These are phyloP conservation scores for Spisula solida DNA, from an alignment of 2,888 invertebrate genomes.

Conservation along the genomic window DNA sequence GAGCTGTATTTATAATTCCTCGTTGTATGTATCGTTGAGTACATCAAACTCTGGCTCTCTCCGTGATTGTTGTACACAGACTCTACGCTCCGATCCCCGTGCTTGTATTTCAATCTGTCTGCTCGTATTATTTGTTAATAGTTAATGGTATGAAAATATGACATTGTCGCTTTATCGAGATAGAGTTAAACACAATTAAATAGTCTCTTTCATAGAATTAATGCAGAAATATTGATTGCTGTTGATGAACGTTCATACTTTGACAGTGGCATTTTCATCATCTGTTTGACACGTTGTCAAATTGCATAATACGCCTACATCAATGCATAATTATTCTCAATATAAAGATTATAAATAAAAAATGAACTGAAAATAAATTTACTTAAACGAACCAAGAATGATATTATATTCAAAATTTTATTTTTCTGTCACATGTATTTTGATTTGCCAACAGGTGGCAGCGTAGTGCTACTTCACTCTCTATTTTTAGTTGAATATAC, in stretches of 20 bases:
- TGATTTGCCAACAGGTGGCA: too few species aligned
- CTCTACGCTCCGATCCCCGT: background rate
- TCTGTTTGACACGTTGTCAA: too few species aligned
- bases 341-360: too few species aligned
- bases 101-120: too few species aligned
- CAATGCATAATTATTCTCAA: too few species aligned
- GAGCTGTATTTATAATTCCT: slow-evolving; percentile 47
- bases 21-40: background rate
- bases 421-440: too few species aligned
- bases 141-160: background rate
- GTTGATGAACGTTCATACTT: background rate
- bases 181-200: background rate
- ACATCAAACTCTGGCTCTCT: background rate
- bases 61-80: background rate
- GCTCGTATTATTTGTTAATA: background rate
- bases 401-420: too few species aligned
- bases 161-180: background rate
- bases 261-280: background rate
- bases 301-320: too few species aligned
- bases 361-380: too few species aligned
- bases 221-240: background rate
- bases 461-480: too few species aligned
- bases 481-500: too few species aligned
- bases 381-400: too few species aligned
- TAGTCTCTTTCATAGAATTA: background rate